Evolutionary conservation across 2,113 vertebrate genomes (phyloP).

Genomic region (Balaenoptera acutorostrata): DNA sequence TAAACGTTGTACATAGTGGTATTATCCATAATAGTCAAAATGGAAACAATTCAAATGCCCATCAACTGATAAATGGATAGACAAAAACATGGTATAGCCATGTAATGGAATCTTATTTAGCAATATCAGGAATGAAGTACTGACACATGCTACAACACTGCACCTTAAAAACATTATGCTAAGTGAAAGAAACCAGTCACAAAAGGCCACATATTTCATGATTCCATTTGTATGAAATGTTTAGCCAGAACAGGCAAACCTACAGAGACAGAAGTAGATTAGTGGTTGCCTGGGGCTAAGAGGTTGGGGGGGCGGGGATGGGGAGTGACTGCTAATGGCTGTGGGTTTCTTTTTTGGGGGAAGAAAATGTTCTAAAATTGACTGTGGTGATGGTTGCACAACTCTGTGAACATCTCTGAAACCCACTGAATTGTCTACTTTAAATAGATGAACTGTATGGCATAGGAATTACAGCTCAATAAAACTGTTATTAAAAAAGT

Average conservation of each 20-base stretch:
- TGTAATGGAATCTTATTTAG: background rate
- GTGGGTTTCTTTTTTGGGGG: background rate
- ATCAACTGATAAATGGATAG: background rate
- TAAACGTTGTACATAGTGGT: background rate
- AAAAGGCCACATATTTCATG: background rate
- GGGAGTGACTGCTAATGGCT: background rate
- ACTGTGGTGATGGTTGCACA: background rate
- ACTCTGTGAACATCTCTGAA: background rate
- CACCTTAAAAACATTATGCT: background rate
- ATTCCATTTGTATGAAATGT: background rate
- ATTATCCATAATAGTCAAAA: background rate
- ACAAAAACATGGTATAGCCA: background rate
- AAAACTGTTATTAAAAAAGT: background rate
- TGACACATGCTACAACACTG: background rate
- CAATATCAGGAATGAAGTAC: background rate
- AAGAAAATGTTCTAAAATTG: background rate
- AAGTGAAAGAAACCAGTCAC: background rate
- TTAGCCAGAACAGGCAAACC: background rate
- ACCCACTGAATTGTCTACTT: background rate
- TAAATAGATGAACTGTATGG: background rate
- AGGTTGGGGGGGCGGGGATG: background rate
- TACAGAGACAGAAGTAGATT: background rate
- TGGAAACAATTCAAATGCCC: background rate
- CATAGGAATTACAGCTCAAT: background rate
- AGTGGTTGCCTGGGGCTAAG: background rate